phyloP scores from a whole-genome alignment of 2,113 vertebrate species.

The Caloenas nicobarica region DNA sequence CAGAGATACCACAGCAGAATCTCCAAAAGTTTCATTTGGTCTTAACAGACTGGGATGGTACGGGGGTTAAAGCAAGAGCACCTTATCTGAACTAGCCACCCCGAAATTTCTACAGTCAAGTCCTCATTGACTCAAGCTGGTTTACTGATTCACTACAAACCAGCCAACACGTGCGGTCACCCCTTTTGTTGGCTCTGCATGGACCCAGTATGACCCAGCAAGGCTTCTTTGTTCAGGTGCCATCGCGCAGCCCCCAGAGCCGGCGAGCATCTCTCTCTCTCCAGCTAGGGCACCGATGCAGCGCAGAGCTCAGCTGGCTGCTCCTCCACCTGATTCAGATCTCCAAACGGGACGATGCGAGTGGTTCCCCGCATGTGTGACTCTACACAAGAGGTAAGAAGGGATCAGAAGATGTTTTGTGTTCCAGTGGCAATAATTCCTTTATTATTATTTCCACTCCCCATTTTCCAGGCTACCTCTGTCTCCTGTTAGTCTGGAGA shows the following conservation, averaged over 20 bases:
- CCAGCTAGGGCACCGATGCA: fast-evolving
- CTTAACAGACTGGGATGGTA: not conserved
- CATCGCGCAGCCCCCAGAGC: fast-evolving
- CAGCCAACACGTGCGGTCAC: not conserved
- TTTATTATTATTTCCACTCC: not conserved
- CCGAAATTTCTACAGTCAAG: not conserved
- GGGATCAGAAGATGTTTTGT: not conserved
- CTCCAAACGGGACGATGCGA: fast-evolving
- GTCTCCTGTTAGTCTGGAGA: not conserved
- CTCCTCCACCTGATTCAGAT: not conserved
- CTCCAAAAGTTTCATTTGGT: not conserved
- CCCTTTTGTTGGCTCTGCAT: not conserved
- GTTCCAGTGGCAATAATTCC: not conserved
- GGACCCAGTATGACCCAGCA: not conserved
- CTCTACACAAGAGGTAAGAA: not conserved
- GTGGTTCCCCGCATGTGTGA: fast-evolving
- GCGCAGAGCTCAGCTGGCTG: not conserved
- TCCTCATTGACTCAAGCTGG: not conserved
- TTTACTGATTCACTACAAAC: not conserved
- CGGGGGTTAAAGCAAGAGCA: not conserved
- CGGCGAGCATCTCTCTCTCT: fast-evolving
- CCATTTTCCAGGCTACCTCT: not conserved
- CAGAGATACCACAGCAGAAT: not conserved
- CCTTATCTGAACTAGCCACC: not conserved
- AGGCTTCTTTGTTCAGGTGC: not conserved